Base-by-base conservation (phyloP, 53 echinoderm and acorn worm genomes). In the Apostichopus leukothele region DNA sequence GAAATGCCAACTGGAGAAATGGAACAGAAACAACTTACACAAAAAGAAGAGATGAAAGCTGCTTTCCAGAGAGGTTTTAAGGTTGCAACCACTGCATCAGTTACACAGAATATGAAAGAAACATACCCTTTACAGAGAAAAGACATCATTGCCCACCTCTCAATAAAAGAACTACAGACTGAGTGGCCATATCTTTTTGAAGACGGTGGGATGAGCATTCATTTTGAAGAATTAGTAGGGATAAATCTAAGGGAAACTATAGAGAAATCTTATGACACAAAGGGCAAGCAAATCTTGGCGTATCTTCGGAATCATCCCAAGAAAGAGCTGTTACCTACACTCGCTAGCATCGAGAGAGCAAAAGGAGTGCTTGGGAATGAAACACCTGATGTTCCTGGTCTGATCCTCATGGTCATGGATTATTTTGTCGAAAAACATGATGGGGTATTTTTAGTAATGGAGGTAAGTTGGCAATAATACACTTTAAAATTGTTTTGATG, bases 181-280 rank as follows among this genome's bases (percentile, higher is more conserved):
- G 61, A 84, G 27, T 61, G 27, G 67, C 39, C 23, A 6, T 84
- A 39, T 50, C 50, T 78, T 27, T 78, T 78, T 52, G 6, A 13
- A 52, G 75, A 75, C 16, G 78, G 50, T n/a, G 78, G 78, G 50
- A 27, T 78, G 26, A 18, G 18, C 19, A 78, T 50, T 5, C 78
- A 78, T 78, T 78, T 78, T 50, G 78, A 78, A 51, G 53, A 75
- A 14, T 51, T 78, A 50, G 78, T 78, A 50, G 53, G 78, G 18
- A 39, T 78, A 7, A 50, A 78, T 78, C 18, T n/a, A 18, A 25
- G 27, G 50, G 50, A 50, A 50, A 9, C 11, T 52, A 50, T 78
- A 10, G 50, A 39, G 78, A 78, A 52, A 25, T 26, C 78, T 52
- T 78, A 9, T 78, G 50, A 78, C 5, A 14, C 13, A 52, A 78